Percentiles rank a stretch among this genome's conserved stretches.
Conservation (phyloP, 2,113 vertebrate species). For the Chlorocebus sabaeus region DNA sequence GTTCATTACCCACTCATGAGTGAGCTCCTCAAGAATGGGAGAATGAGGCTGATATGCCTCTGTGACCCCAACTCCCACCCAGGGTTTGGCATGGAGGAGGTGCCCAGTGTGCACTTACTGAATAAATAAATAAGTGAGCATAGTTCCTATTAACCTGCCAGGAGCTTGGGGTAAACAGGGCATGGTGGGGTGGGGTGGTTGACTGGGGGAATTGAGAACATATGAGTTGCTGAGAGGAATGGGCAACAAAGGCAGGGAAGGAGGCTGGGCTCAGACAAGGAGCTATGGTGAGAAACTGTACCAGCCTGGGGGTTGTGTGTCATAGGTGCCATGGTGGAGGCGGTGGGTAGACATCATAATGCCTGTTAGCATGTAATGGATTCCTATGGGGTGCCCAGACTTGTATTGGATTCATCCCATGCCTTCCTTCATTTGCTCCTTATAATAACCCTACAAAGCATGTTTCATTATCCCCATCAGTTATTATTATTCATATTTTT, state of each 20-base stretch:
- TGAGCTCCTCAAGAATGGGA: too few relatives aligned
- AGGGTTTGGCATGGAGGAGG: background rate
- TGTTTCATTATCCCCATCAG: background rate
- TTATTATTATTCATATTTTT: background rate
- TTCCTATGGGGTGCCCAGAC: background rate
- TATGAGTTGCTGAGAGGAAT: background rate
- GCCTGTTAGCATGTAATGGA: background rate
- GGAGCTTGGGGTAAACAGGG: background rate
- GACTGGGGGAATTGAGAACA: background rate
- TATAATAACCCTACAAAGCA: background rate
- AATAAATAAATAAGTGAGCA: background rate
- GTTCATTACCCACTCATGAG: background rate
- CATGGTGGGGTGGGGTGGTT: background rate
- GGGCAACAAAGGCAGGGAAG: background rate
- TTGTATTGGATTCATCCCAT: background rate
- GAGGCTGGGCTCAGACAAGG: background rate
- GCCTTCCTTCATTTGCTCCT: background rate
- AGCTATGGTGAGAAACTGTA: background rate
- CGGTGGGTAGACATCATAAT: background rate
- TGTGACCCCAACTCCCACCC: background rate
- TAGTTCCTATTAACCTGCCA: background rate
- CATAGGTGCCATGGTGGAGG: background rate
- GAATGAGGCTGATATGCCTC: background rate
- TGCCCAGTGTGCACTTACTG: background rate
- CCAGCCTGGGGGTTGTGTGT: background rate